These are phyloP conservation scores for Drosophila nigromelanica DNA, from an alignment of 1,140 invertebrate genomes.

Conservation along the genomic window DNA sequence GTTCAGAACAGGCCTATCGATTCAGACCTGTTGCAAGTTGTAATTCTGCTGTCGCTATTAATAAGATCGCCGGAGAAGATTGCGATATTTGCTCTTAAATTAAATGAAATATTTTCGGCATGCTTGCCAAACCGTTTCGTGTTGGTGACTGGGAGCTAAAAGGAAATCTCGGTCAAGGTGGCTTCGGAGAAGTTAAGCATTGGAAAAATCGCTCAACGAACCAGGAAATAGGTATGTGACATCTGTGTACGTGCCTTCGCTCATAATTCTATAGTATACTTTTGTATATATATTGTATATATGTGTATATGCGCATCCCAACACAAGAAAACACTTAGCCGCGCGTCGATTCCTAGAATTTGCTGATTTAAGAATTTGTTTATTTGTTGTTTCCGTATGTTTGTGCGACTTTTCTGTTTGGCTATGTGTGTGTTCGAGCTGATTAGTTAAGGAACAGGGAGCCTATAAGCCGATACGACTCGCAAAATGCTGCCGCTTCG, in stretches of 20 bases:
- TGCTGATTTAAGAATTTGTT: constrained; percentile 20
- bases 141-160: constrained; percentile 42
- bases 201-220: constrained; percentile 52
- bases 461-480: neutral
- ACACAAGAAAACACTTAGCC: neutral
- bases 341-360: constrained; percentile 28
- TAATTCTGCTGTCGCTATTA: constrained; percentile 17
- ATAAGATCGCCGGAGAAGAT: neutral
- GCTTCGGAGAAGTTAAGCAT: constrained; percentile 64
- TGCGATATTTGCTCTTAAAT: neutral
- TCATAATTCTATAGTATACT: constrained; percentile 1
- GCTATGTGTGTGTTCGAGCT: neutral
- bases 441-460: constrained; percentile 14
- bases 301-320: neutral
- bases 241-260: constrained; percentile 15
- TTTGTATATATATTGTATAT: constrained; percentile 1
- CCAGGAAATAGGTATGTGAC: constrained; percentile 62
- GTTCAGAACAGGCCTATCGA: constrained; percentile 1
- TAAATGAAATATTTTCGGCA: constrained; percentile 1
- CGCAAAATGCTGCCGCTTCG: neutral
- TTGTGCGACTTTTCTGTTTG: neutral
- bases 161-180: constrained; percentile 55
- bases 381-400: constrained; percentile 5
- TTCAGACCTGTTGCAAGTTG: constrained; percentile 14
- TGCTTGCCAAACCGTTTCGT: neutral